These are phyloP conservation scores for Drosophila repleta DNA, from an alignment of 1,140 invertebrate species.

Conservation along the genomic window DNA sequence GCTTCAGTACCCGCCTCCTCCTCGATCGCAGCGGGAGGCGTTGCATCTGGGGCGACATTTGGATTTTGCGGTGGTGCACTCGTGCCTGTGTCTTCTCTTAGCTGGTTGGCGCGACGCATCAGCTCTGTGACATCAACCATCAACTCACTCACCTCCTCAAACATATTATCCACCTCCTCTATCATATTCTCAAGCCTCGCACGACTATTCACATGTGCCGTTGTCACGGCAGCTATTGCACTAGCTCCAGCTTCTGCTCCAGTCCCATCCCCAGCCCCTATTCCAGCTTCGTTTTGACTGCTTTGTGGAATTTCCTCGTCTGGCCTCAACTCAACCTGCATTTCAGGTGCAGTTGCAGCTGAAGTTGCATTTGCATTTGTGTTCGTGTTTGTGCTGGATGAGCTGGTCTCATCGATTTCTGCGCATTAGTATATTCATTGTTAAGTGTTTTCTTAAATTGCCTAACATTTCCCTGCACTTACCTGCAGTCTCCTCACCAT, in stretches of 20 bases:
- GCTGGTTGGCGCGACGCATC: conserved; percentile 25
- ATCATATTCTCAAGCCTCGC: conserved; percentile 34
- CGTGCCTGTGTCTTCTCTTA: conserved; percentile 12
- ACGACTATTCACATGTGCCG: conserved; percentile 27
- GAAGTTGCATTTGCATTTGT: conserved; percentile 5
- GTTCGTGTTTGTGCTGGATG: conserved; percentile 14
- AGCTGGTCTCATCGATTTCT: conserved; percentile 62
- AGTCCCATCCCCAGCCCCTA: not conserved
- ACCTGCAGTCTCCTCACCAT: conserved; percentile 65
- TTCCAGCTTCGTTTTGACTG: not conserved
- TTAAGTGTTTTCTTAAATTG: not conserved
- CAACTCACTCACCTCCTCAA: conserved; percentile 34
- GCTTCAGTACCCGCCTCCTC: no score
- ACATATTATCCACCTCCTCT: conserved; percentile 42
- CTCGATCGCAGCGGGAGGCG: not conserved
- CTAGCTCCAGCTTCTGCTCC: not conserved
- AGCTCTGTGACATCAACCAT: conserved; percentile 37
- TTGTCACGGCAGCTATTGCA: conserved; percentile 39
- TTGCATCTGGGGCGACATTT: not conserved
- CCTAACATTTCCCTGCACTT: not conserved
- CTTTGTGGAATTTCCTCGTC: conserved; percentile 2
- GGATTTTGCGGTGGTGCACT: not conserved
- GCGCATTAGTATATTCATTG: conserved; percentile 13
- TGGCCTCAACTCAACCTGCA: conserved; percentile 18
- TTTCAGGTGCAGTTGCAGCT: conserved; percentile 16